Conservation (phyloP, 2,888 invertebrate species). For the Callosobruchus maculatus region DNA sequence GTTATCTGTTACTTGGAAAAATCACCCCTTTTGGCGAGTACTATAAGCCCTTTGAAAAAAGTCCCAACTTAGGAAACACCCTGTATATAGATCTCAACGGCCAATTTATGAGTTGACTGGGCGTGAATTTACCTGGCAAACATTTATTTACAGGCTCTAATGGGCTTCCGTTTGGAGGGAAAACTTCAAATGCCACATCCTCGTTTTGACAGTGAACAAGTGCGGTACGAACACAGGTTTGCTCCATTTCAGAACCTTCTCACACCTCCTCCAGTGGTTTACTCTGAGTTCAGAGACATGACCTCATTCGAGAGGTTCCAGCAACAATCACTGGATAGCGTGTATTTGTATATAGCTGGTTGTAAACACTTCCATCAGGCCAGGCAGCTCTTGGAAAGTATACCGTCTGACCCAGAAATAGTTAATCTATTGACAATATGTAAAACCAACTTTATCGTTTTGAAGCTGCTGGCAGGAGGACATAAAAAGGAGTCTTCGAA, state of each 20-base stretch:
- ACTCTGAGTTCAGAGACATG: slow-evolving; percentile 84
- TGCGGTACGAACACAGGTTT: slow-evolving; percentile 92
- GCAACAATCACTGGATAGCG: slow-evolving; percentile 53
- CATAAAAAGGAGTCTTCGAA: slow-evolving; percentile 83
- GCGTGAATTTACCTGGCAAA: too few species aligned
- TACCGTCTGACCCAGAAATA: slow-evolving; percentile 78
- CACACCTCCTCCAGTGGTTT: slow-evolving; percentile 88
- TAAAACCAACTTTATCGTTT: slow-evolving; percentile 93
- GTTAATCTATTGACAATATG: slow-evolving; percentile 81
- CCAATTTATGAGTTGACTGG: background rate
- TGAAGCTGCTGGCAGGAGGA: slow-evolving; percentile 88
- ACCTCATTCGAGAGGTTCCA: slow-evolving; percentile 60
- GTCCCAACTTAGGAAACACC: too few species aligned
- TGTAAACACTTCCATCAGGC: slow-evolving; percentile 93
- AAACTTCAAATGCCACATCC: slow-evolving; percentile 81
- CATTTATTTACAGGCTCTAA: slow-evolving; percentile 64
- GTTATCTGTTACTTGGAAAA: too few species aligned
- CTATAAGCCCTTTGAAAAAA: too few species aligned
- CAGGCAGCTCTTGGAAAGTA: slow-evolving; percentile 76
- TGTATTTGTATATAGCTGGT: slow-evolving; percentile 74
- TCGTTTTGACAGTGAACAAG: slow-evolving; percentile 90
- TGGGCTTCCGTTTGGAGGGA: slow-evolving; percentile 83
- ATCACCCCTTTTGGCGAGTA: too few species aligned
- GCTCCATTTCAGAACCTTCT: slow-evolving; percentile 81
- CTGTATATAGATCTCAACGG: too few species aligned